Evolutionary conservation across 2,888 invertebrate genomes (phyloP).

Genomic region (Melikaiella ostensackeni): DNA sequence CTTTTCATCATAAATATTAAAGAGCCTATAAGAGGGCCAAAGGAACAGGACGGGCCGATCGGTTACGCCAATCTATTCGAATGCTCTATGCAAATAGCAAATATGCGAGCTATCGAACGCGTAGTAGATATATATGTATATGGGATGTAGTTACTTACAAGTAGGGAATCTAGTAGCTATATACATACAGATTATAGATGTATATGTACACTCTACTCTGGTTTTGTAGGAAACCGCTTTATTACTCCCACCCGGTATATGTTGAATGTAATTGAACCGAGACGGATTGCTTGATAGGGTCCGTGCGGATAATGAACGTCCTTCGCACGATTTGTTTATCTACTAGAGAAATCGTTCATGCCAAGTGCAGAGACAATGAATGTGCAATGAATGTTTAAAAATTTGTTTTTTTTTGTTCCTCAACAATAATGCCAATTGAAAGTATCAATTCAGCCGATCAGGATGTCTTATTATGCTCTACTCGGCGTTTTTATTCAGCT

Average conservation of each 20-base stretch:
- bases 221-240: neutral
- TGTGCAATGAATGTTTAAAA: neutral
- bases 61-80: no score
- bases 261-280: slow-evolving; percentile 7
- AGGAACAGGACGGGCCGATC: no score
- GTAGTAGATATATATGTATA: no score
- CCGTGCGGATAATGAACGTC: slow-evolving; percentile 8
- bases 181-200: no score
- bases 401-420: neutral
- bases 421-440: neutral
- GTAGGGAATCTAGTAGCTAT: no score
- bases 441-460: neutral
- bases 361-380: neutral
- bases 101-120: no score
- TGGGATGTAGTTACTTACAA: no score
- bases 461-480: neutral
- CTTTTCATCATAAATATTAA: no score
- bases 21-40: no score
- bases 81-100: no score
- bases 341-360: neutral
- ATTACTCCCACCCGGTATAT: slow-evolving; percentile 3
- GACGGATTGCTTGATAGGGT: slow-evolving; percentile 8
- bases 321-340: slow-evolving; percentile 6
- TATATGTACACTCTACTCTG: neutral
- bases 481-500: neutral